Base-by-base conservation (phyloP, 1,140 invertebrate species). In the Drosophila orena region DNA sequence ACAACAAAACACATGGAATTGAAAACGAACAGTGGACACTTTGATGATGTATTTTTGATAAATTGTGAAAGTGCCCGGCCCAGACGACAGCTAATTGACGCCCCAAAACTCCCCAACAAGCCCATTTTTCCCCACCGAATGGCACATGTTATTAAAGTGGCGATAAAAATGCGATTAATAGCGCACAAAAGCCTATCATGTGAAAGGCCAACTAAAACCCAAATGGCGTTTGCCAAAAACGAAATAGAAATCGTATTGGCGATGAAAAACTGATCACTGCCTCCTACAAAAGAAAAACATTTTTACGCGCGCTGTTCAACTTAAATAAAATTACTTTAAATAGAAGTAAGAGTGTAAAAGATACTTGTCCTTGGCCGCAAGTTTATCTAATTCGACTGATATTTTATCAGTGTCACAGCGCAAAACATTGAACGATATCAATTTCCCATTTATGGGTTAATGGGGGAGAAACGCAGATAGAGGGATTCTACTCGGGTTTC, bases 131-230 rank as follows among this genome's bases (percentile, higher is more conserved):
- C 61, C 22, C 42, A 56, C 40, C 34, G 30, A 11, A 47, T 38
- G 37, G 64, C 66, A 69, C 49, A 61, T 84, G 80, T 75, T 83
- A 54, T 43, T 70, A 71, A 71, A 71, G 53, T 70, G 44, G 71
- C 81, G 80, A 85, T 77, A 85, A 84, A 84, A 84, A 77, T 76
- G 71, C 68, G 80, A 84, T 85, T 77, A 84, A 80, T 68, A 85
- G 59, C 54, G 54, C 43, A 64, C 40, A 68, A 59, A 27, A 49
- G 20, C 46, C 43, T 42, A 64, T 59, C 76, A 84, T 60, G 80
- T 84, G 80, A 84, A 84, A 85, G 80, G 81, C 80, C 42, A 34
- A 8, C 20, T 44, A 69, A 50, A 47, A 20, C 43, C 34, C 22
- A 66, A 64, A 35, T 37, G 17, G 35, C 50, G 27, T 58, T 5